Evolutionary conservation across 2,113 vertebrate genomes (phyloP).

Genomic region (Sebastes schlegelii): DNA sequence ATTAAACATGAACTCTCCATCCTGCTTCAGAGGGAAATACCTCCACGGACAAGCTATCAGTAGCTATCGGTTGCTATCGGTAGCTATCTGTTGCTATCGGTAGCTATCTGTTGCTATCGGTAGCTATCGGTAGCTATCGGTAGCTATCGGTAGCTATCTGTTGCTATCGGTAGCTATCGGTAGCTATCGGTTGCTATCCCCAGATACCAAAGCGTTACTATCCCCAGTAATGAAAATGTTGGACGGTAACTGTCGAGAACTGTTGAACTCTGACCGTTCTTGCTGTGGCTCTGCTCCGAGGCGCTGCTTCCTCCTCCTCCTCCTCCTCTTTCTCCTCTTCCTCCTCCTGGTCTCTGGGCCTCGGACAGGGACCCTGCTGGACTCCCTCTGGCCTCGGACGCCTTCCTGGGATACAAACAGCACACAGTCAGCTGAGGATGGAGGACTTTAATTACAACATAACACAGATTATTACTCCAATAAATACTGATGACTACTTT

Average conservation of each 20-base stretch:
- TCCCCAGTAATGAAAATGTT: too few species aligned
- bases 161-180: too few species aligned
- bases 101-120: too few species aligned
- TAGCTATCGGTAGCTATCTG: too few species aligned
- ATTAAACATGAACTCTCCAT: not conserved
- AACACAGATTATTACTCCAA: not conserved
- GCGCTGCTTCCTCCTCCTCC: slow-evolving; percentile 56
- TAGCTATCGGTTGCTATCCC: too few species aligned
- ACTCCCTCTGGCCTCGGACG: slow-evolving; percentile 70
- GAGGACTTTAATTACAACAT: not conserved
- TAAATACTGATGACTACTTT: not conserved
- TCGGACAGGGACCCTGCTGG: slow-evolving; percentile 78
- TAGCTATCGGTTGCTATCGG: too few species aligned
- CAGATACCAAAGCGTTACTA: too few species aligned
- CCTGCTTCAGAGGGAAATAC: not conserved
- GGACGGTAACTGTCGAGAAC: too few species aligned
- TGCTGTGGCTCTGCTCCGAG: slow-evolving; percentile 81
- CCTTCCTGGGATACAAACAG: slow-evolving; percentile 82
- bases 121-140: too few species aligned
- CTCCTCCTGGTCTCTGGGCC: slow-evolving; percentile 60
- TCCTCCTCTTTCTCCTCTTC: slow-evolving; percentile 21
- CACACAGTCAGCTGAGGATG: not conserved
- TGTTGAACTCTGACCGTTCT: slow-evolving; percentile 70
- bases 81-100: too few species aligned
- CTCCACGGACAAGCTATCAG: too few species aligned